Evolutionary conservation across 2,888 invertebrate species (phyloP).

Genomic region (Oligia fasciuncula): DNA sequence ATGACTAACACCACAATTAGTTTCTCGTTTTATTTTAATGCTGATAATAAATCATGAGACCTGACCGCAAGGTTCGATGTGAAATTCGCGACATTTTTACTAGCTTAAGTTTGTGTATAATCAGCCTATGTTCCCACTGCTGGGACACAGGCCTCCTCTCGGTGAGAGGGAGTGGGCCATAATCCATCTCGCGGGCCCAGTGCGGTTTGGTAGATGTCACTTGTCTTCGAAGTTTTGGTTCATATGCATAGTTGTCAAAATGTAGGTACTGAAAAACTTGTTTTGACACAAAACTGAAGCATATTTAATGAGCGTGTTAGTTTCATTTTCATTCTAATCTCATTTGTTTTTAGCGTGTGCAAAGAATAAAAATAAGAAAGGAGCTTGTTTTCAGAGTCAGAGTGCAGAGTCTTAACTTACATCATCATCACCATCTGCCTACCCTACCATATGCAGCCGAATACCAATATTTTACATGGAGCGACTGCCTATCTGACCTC

Average conservation of each 20-base stretch:
- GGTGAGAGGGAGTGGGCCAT: neutral
- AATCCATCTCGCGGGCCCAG: too few relatives aligned
- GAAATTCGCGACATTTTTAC: constrained; percentile 46
- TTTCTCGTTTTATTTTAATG: constrained; percentile 41
- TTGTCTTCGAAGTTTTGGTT: too few relatives aligned
- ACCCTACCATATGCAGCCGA: too few relatives aligned
- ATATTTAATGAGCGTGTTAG: neutral
- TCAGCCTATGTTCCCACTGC: neutral
- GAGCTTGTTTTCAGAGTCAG: neutral
- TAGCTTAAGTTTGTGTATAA: neutral
- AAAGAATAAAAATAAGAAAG: neutral
- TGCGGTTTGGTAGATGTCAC: too few relatives aligned
- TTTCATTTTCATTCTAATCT: neutral
- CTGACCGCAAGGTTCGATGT: constrained; percentile 44
- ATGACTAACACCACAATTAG: constrained; percentile 56
- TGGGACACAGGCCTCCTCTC: neutral
- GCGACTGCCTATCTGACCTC: too few relatives aligned
- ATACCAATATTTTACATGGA: too few relatives aligned
- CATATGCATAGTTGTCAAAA: neutral
- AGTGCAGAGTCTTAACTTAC: neutral
- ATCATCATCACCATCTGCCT: too few relatives aligned
- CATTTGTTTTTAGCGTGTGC: neutral
- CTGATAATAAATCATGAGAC: constrained; percentile 51
- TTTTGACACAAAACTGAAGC: neutral
- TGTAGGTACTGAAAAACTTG: neutral